Base-by-base conservation (phyloP, 2,113 vertebrate genomes). In the Ictidomys tridecemlineatus region DNA sequence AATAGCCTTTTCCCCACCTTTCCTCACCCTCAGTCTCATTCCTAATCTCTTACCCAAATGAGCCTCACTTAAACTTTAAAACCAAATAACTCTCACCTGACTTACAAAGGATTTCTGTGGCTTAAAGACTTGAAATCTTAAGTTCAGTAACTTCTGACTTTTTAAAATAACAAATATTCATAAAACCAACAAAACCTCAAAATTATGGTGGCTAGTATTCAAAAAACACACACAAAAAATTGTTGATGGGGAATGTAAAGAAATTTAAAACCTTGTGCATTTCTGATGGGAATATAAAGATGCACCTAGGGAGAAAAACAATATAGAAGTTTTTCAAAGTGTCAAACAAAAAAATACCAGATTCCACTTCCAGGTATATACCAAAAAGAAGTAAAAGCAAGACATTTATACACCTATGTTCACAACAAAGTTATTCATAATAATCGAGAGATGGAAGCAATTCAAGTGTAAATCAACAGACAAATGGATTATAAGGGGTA, bases 141-240 rank as follows among this genome's bases (percentile, higher is more conserved):
- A 61, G 22, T 37, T 90, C 69, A 74, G 2, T 86, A 63, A 95
- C 37, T 78, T 26, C 51, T 70, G 13, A 56, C 61, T 93, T 80
- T 74, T 93, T 76, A 61, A 82, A 69, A 70, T 45, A 80, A 70
- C 1, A n/a, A 85, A 94, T n/a, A 83, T 34, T 83, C 67, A 76
- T 74, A 58, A 69, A 34, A 65, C 4, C 74, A 93, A 89, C 3
- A 83, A 84, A 76, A 51, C 30, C 34, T 45, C 13, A 53, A 53
- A 85, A 78, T 78, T 32, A 83, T 26, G 18, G 48, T 82, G 22
- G 10, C n/a, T 78, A 56, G 67, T 73, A 34, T 5, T 5, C 5
- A 83, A 76, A 42, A 72, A 26, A 69, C 13, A 72, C n/a, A 90
- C 45, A 45, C 42, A 72, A 65, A 12, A 32, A 39, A 45, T 26